Evolutionary conservation across 1,140 invertebrate genomes (phyloP).

Genomic region (Brachionus rotundiformis): DNA sequence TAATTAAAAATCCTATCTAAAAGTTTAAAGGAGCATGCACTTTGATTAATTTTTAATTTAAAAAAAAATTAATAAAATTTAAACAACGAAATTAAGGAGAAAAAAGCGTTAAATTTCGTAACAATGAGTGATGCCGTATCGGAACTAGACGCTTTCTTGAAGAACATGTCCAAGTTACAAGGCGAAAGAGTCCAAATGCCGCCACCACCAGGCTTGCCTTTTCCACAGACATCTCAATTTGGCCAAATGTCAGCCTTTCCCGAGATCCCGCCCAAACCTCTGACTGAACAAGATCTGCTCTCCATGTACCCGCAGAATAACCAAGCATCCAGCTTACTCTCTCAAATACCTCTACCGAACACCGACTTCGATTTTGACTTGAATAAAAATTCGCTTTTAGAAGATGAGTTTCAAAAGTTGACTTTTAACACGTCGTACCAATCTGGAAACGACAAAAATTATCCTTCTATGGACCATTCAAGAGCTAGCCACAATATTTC

Average conservation of each 20-base stretch:
- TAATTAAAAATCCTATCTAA: neutral
- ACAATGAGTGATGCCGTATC: slow-evolving; percentile 47
- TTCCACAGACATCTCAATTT: slow-evolving; percentile 1
- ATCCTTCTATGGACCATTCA: neutral
- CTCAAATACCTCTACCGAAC: slow-evolving; percentile 31
- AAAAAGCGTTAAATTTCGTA: neutral
- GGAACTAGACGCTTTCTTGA: slow-evolving; percentile 18
- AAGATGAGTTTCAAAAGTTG: slow-evolving; percentile 43
- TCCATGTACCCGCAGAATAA: neutral
- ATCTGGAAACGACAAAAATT: neutral
- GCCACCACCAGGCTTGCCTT: slow-evolving; percentile 8
- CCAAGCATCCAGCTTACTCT: neutral
- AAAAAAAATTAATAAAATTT: neutral
- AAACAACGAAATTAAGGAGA: neutral
- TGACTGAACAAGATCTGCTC: slow-evolving; percentile 40
- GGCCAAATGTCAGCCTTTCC: neutral
- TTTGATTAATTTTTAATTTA: neutral
- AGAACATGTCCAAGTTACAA: neutral
- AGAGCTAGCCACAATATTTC: neutral
- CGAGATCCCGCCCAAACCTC: slow-evolving; percentile 7
- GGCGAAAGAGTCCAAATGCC: neutral
- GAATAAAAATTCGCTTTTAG: slow-evolving; percentile 8
- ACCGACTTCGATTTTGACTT: slow-evolving; percentile 29
- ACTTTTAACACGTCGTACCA: slow-evolving; percentile 22
- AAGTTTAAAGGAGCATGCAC: slow-evolving; percentile 13